phyloP scores from a whole-genome alignment of 2,888 invertebrate species.

The Nudaria mundana region DNA sequence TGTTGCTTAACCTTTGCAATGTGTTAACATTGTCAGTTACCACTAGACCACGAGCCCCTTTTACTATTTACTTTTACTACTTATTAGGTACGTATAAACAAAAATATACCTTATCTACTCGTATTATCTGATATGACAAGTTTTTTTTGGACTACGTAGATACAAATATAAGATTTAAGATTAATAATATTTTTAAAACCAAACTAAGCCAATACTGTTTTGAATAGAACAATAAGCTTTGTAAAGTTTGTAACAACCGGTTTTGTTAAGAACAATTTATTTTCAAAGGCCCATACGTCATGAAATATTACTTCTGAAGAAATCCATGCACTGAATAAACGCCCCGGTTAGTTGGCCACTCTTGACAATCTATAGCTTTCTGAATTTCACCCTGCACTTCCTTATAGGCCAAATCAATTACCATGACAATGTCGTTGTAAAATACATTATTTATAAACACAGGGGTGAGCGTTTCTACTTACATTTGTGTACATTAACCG shows the following conservation, averaged over 20 bases:
- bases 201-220: neutral
- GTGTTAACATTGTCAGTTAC: too few species aligned
- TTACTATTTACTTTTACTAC: too few species aligned
- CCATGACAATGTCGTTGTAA: conserved; percentile 63
- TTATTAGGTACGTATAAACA: too few species aligned
- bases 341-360: conserved; percentile 35
- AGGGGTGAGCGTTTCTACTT: conserved; percentile 49
- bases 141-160: too few species aligned
- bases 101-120: too few species aligned
- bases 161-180: too few species aligned
- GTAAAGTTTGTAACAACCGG: conserved; percentile 13
- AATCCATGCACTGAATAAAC: conserved; percentile 37
- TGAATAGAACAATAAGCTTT: conserved; percentile 16
- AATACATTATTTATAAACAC: conserved; percentile 64
- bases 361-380: conserved; percentile 39
- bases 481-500: conserved; percentile 46
- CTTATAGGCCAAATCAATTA: conserved; percentile 68
- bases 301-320: conserved; percentile 40
- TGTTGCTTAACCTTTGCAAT: too few species aligned
- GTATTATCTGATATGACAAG: too few species aligned
- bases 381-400: conserved; percentile 53
- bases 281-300: conserved; percentile 39
- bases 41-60: too few species aligned
- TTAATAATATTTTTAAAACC: too few species aligned
- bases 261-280: conserved; percentile 40